These are phyloP conservation scores for Seladonia tumulorum DNA, from an alignment of 2,888 invertebrate genomes.

Conservation along the genomic window DNA sequence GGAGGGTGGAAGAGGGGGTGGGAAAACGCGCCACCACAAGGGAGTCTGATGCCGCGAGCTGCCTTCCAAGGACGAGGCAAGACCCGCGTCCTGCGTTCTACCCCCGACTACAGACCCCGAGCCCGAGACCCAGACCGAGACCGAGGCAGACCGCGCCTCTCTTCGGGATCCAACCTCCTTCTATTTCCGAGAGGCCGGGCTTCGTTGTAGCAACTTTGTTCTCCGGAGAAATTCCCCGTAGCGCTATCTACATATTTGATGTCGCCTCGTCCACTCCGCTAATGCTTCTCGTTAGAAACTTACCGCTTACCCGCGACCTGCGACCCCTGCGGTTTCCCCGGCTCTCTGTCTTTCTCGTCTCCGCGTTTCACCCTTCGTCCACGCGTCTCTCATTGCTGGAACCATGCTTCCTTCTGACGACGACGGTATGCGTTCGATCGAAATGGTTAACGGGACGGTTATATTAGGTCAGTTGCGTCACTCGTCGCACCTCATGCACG, in stretches of 20 bases:
- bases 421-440: not conserved
- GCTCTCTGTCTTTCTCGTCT: slow-evolving; percentile 34
- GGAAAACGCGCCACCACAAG: slow-evolving; percentile 65
- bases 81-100: slow-evolving; percentile 49
- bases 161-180: slow-evolving; percentile 46
- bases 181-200: slow-evolving; percentile 59
- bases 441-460: not conserved
- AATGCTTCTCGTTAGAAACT: slow-evolving; percentile 79
- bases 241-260: slow-evolving; percentile 81
- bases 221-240: slow-evolving; percentile 78
- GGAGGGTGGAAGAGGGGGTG: slow-evolving; percentile 42
- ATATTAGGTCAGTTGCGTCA: not conserved
- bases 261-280: slow-evolving; percentile 79
- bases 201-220: slow-evolving; percentile 77
- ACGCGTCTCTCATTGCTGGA: not conserved
- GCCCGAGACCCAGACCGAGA: not conserved
- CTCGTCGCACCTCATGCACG: not conserved
- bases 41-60: slow-evolving; percentile 69
- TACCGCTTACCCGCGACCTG: slow-evolving; percentile 72
- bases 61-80: slow-evolving; percentile 67
- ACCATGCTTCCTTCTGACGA: not conserved
- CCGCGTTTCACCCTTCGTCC: not conserved
- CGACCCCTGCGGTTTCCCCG: slow-evolving; percentile 41
- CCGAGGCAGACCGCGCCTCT: slow-evolving; percentile 21
- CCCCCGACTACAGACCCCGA: not conserved